Base-by-base conservation (phyloP, 2,888 invertebrate species). In the Strigamia maritima region DNA sequence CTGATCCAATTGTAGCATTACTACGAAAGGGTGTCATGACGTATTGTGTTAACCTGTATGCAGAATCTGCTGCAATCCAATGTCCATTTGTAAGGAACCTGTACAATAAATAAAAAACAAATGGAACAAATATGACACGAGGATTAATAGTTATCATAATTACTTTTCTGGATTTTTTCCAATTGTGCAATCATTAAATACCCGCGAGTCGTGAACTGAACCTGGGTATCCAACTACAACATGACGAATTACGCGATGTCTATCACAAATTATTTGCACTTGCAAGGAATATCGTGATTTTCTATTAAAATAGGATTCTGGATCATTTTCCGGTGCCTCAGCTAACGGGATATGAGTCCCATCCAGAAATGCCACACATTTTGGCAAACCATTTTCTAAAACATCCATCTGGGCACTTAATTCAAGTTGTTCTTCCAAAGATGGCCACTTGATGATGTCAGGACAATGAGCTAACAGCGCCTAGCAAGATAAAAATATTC, bases 221-320 rank as follows among this genome's bases (percentile, higher is more conserved):
- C 49, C 49, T 6, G 49, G 49, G 8, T 49, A 49, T 6, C 49
- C 49, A 6, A 10, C 49, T n/a, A 10, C 10, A 49, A 49, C 49
- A 49, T 49, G 10, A 6, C 49, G 2, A 6, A 49, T 49, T 14
- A n/a, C 16, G 4, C 49, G n/a, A n/a, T 49, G 2, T 10, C 2
- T 49, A 49, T 49, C 49, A 10, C 49, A 49, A 49, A 49, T 49
- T 6, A 70, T 70, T 22, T 70, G 22, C 2, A 70, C 28, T 70
- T 26, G 28, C 14, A 70, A 26, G 2, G 70, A 70, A 70, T 70
- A 70, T n/a, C 24, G 2, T 1, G 7, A 4, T 26, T 70, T 70
- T 70, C 70, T 70, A 70, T 70, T 70, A 10, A 4, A 70, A 70
- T 70, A 70, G 16, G 70, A 70, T 26, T 26, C 70, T n/a, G 16